Conservation (phyloP, 2,113 vertebrate genomes). For the Amblyopsis rosae region DNA sequence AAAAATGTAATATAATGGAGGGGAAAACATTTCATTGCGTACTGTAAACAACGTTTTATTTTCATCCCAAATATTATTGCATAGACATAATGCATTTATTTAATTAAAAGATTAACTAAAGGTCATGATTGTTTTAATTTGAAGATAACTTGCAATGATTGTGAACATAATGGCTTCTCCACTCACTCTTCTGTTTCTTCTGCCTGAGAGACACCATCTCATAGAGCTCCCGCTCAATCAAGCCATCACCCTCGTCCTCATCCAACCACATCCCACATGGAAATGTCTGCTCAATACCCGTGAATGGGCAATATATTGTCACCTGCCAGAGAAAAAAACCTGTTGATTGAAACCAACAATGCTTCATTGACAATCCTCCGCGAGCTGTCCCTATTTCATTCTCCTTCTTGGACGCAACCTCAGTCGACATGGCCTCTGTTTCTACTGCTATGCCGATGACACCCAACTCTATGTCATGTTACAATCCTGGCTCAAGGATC, state of each 20-base stretch:
- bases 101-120: not conserved
- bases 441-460: too few relatives aligned
- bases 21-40: too few relatives aligned
- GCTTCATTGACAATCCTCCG: not conserved
- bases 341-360: not conserved
- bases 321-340: conserved; percentile 74
- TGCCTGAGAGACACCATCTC: conserved; percentile 95
- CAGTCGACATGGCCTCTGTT: too few relatives aligned
- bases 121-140: not conserved
- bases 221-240: conserved; percentile 92
- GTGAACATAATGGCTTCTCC: not conserved
- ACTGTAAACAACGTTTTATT: too few relatives aligned
- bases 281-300: conserved; percentile 94
- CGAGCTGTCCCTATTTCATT: too few relatives aligned
- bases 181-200: conserved; percentile 89
- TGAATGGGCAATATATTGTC: conserved; percentile 92
- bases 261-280: conserved; percentile 93
- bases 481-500: too few relatives aligned
- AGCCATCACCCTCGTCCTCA: conserved; percentile 90
- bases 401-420: too few relatives aligned
- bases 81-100: not conserved
- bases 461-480: too few relatives aligned
- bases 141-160: not conserved
- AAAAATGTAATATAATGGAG: too few relatives aligned
- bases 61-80: too few relatives aligned